A percentile compares a stretch with the other conserved stretches of the same genome.
Conservation (phyloP, 2,888 invertebrate genomes). For the Catocala sponsa region DNA sequence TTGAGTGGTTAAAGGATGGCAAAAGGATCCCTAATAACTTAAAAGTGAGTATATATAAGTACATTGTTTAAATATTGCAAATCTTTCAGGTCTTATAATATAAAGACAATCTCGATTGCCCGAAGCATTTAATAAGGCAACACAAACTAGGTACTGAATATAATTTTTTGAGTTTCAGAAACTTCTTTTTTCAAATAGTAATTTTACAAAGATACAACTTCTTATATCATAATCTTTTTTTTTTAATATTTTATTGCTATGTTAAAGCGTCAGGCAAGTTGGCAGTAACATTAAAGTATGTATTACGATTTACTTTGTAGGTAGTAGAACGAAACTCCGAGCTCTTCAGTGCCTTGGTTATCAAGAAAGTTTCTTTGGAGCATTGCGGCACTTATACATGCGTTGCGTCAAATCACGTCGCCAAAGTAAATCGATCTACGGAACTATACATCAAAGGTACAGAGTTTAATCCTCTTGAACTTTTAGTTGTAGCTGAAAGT, state of each 20-base stretch:
- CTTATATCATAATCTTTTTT: too few species aligned
- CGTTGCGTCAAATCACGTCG: constrained; percentile 91
- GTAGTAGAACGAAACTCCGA: constrained; percentile 91
- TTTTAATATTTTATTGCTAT: too few species aligned
- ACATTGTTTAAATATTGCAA: too few species aligned
- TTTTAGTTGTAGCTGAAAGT: not conserved
- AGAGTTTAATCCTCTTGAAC: not conserved
- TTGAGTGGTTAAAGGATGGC: constrained; percentile 91
- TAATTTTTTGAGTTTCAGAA: too few species aligned
- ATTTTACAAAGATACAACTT: too few species aligned
- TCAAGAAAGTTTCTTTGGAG: constrained; percentile 90
- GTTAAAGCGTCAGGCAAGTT: too few species aligned
- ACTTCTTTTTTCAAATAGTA: too few species aligned
- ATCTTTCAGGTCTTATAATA: too few species aligned
- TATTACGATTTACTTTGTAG: constrained; percentile 62
- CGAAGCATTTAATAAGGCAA: too few species aligned
- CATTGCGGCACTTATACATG: constrained; percentile 92
- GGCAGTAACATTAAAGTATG: not conserved
- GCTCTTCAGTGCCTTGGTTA: constrained; percentile 90
- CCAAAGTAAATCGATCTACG: constrained; percentile 91
- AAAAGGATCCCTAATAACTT: constrained; percentile 89
- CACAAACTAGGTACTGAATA: too few species aligned
- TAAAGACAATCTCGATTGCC: too few species aligned
- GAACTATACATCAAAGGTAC: constrained; percentile 91
- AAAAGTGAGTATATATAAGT: constrained; percentile 84